Base-by-base conservation (phyloP, 2,888 invertebrate species). In the Hedya salicella region DNA sequence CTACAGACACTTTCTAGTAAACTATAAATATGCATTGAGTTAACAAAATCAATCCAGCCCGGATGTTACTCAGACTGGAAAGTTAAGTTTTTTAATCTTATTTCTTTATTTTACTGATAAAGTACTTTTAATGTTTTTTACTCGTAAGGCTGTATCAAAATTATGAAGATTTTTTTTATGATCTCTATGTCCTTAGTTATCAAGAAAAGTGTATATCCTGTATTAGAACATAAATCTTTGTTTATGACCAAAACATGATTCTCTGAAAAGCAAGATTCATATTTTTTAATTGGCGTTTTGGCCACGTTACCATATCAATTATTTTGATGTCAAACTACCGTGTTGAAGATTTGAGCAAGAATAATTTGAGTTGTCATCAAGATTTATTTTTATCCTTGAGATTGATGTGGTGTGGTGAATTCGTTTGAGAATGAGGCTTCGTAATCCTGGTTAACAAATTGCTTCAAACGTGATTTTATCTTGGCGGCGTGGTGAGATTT, bases 331-430 rank as follows among this genome's bases (percentile, higher is more conserved):
- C 25, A 36, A 21, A 21, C 5, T 25, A 39, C 21, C 59, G 59
- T 32, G 52, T 42, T 42, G 30, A 30, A 46, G 14, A 19, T 49
- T 42, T 66, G 61, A 66, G 48, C 48, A 66, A 49, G 48, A 66
- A 60, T 61, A 49, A 66, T 61, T 32, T 54, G 32, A 40, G 30
- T 19, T 40, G 66, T 61, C 66, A 54, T 49, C 53, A 8, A 66
- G 61, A 66, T 66, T 66, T 66, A 66, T 66, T 48, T 19, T 57
- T 40, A 66, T 61, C 60, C 60, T 32, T 53, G 30, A 30, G 48
- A 66, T 66, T 53, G 53, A 66, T 40, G 42, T n/a, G 17, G 53
- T 40, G 48, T 42, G 48, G 48, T 60, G 48, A 49, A 54, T 61
- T 25, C 17, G 39, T 42, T 32, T 19, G 40, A 40, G 25, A 19